Evolutionary conservation across 2,888 invertebrate genomes (phyloP), one percentile per base, ranked within the genome.

Genomic region (Eucera pruinosa): DNA sequence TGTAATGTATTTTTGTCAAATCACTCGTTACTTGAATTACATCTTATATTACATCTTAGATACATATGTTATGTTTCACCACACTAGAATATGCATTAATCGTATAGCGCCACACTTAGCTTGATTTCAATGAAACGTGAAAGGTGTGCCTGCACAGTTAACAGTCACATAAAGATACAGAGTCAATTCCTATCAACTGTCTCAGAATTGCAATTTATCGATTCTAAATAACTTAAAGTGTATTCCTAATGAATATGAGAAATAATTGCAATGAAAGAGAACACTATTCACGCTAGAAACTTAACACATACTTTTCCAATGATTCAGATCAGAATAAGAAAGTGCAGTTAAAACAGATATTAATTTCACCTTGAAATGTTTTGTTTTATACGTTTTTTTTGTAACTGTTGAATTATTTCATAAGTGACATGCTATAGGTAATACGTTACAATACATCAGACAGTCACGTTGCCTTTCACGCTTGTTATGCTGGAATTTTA

Each of bases 51-150:
- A 54, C 52, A 57, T n/a, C 3, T 2, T 15, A 48, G 27, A 39
- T 6, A 39, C 11, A 39, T 18, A 27, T n/a, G 36, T 73, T 61
- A 50, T 33, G 39, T 36, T 39, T 36, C 45, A 30, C 23, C n/a
- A 27, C 25, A 58, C 64, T 58, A 52, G 30, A 50, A 61, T 23
- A 71, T 48, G 18, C 45, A 45, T 39, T 52, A 6, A n/a, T 48
- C 30, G 11, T 41, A 36, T 39, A 64, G 45, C 41, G 13, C 5
- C 52, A 47, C 5, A 61, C 2, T 11, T 47, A 9, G 2, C 33
- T 41, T 7, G 36, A 20, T 18, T 60, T 20, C 18, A 47, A 45
- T 50, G 50, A 74, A 74, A 62, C 61, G 41, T 67, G 72, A 74
- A 67, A 67, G 39, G 41, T 67, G 47, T 18, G 18, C n/a, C 45